phyloP scores from a whole-genome alignment of 2,113 vertebrate genomes.

The Gobius niger region DNA sequence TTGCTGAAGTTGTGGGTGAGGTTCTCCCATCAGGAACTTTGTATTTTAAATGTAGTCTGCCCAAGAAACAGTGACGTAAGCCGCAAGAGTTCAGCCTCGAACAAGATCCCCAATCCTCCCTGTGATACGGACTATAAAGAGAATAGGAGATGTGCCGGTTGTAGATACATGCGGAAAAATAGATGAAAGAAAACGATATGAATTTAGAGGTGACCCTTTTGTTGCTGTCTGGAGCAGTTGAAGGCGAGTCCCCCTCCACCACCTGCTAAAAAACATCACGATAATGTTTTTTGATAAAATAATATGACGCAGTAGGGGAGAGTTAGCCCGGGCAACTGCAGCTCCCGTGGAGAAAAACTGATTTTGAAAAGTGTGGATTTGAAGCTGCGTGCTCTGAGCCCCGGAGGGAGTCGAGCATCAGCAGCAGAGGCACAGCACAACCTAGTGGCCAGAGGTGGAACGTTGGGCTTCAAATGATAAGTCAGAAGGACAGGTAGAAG shows the following conservation, averaged over 20 bases:
- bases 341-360: slow-evolving; percentile 46
- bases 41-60: slow-evolving; percentile 6
- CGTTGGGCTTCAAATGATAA: too few species aligned
- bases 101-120: slow-evolving; percentile 8
- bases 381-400: slow-evolving; percentile 17
- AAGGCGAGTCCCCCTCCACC: slow-evolving; percentile 5
- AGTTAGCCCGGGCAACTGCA: slow-evolving; percentile 37
- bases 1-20: slow-evolving; percentile 11
- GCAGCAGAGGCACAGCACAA: slow-evolving; percentile 61
- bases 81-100: slow-evolving; percentile 8
- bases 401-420: slow-evolving; percentile 8
- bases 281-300: slow-evolving; percentile 46
- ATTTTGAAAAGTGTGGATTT: slow-evolving; percentile 28
- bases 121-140: slow-evolving; percentile 41
- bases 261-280: slow-evolving; percentile 22
- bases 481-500: too few species aligned
- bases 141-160: slow-evolving; percentile 28
- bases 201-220: slow-evolving; percentile 29
- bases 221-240: slow-evolving; percentile 22
- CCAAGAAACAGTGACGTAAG: slow-evolving; percentile 13
- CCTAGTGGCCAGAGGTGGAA: slow-evolving; percentile 54
- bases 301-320: slow-evolving; percentile 28
- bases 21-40: slow-evolving; percentile 2
- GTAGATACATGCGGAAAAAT: neutral
- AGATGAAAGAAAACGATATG: neutral